These are phyloP conservation scores for Epizoanthus scotinus DNA, from an alignment of 92 coral and sea anemone species.

Conservation along the genomic window DNA sequence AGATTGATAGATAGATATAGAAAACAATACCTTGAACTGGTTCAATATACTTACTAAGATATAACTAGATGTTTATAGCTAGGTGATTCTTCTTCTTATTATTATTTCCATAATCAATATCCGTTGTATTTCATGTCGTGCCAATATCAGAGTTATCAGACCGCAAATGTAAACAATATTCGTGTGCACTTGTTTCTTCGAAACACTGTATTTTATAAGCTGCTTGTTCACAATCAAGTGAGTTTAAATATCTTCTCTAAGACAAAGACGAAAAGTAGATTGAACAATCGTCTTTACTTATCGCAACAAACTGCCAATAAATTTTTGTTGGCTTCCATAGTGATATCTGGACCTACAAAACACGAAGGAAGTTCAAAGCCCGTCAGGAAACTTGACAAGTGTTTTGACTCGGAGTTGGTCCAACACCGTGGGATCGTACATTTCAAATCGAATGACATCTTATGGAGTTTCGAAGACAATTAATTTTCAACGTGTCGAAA, in stretches of 20 bases:
- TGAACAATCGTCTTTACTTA: not conserved
- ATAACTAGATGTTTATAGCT: too few species aligned
- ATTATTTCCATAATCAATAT: too few species aligned
- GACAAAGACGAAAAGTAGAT: not conserved
- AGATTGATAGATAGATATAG: too few species aligned
- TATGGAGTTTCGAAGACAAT: not conserved
- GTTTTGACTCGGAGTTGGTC: too few species aligned
- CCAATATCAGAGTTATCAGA: too few species aligned
- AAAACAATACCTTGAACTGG: too few species aligned
- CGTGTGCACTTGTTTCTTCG: too few species aligned
- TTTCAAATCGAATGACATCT: not conserved
- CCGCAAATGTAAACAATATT: too few species aligned
- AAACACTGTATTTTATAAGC: too few species aligned
- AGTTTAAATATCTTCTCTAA: too few species aligned
- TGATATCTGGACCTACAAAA: conserved; percentile 7
- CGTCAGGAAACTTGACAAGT: not conserved
- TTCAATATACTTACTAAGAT: too few species aligned
- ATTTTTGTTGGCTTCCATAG: conserved; percentile 13
- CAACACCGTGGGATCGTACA: not conserved
- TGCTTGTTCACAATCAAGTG: not conserved
- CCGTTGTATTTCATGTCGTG: not conserved
- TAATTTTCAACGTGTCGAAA: not conserved
- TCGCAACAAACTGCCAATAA: not conserved
- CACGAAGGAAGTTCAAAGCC: conserved; percentile 25
- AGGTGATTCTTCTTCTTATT: too few species aligned